These are phyloP conservation scores for Teleogryllus oceanicus DNA, from an alignment of 2,888 invertebrate genomes.

Conservation along the genomic window DNA sequence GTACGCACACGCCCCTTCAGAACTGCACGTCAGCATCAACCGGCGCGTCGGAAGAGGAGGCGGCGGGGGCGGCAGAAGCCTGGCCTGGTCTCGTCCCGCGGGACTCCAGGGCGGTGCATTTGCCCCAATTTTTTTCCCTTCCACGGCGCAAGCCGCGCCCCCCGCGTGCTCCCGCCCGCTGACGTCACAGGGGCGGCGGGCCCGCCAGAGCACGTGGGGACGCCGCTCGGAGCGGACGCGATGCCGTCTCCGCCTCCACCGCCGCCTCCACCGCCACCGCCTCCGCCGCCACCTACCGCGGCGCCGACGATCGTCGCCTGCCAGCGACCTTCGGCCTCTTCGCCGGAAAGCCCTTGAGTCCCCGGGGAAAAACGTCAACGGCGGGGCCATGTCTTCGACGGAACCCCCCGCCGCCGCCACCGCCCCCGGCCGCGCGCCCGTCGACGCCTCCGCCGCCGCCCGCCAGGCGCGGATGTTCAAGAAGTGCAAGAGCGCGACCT, in stretches of 20 bases:
- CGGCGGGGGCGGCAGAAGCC: too few relatives aligned
- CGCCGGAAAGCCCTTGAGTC: background rate
- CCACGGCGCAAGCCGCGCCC: constrained; percentile 24
- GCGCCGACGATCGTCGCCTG: background rate
- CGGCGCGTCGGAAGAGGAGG: too few relatives aligned
- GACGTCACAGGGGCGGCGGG: constrained; percentile 22
- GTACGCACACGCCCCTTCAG: too few relatives aligned
- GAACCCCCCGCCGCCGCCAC: constrained; percentile 35
- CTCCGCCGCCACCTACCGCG: background rate
- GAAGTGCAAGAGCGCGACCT: constrained; percentile 84
- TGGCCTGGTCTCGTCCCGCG: background rate
- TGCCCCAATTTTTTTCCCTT: constrained; percentile 18
- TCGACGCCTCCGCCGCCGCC: constrained; percentile 19
- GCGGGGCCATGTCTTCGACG: background rate
- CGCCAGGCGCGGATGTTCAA: constrained; percentile 54
- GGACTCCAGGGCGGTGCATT: background rate
- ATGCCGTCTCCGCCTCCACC: background rate
- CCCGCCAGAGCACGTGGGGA: constrained; percentile 24
- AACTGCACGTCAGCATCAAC: too few relatives aligned
- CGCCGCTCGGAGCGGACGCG: constrained; percentile 18
- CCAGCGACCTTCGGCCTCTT: background rate
- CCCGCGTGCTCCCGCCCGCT: constrained; percentile 22
- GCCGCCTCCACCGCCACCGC: background rate
- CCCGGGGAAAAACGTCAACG: background rate
- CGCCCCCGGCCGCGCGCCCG: constrained; percentile 27